phyloP scores from a whole-genome alignment of 2,888 invertebrate species.

The Hipparchia semele region DNA sequence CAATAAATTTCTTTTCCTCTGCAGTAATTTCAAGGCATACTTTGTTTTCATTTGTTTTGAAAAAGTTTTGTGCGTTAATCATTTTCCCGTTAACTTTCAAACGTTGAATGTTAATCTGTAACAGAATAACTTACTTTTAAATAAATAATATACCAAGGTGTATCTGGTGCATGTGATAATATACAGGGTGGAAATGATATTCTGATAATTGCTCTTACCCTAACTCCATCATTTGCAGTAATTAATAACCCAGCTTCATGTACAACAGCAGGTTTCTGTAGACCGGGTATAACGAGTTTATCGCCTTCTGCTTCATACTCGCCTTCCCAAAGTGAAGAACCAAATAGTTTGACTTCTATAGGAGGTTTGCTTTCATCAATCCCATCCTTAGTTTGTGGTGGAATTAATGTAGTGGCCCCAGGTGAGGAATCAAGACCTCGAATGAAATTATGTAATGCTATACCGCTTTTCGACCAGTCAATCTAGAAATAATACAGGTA shows the following conservation, averaged over 20 bases:
- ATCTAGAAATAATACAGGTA: slow-evolving; percentile 69
- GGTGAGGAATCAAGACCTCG: slow-evolving; percentile 97
- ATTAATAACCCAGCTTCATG: slow-evolving; percentile 92
- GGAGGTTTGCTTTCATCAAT: slow-evolving; percentile 58
- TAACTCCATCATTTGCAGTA: slow-evolving; percentile 90
- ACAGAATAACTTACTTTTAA: slow-evolving; percentile 18
- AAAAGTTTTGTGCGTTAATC: slow-evolving; percentile 91
- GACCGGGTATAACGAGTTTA: slow-evolving; percentile 84
- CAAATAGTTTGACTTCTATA: slow-evolving; percentile 86
- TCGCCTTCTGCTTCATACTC: slow-evolving; percentile 81
- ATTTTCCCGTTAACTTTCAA: slow-evolving; percentile 91
- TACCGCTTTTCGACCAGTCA: slow-evolving; percentile 87
- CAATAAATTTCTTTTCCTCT: slow-evolving; percentile 88
- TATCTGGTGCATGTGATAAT: no score
- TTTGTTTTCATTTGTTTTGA: slow-evolving; percentile 83
- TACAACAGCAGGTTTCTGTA: slow-evolving; percentile 85
- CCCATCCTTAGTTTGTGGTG: slow-evolving; percentile 66
- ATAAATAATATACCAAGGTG: no score
- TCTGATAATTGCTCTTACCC: slow-evolving; percentile 66
- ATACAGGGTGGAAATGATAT: no score
- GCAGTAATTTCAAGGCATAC: slow-evolving; percentile 85
- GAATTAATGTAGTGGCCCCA: slow-evolving; percentile 89
- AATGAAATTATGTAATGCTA: slow-evolving; percentile 95
- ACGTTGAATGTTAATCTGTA: slow-evolving; percentile 89
- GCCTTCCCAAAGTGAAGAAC: slow-evolving; percentile 88